Evolutionary conservation across 2,113 vertebrate species (phyloP).

Genomic region (Thryonomys swinderianus): DNA sequence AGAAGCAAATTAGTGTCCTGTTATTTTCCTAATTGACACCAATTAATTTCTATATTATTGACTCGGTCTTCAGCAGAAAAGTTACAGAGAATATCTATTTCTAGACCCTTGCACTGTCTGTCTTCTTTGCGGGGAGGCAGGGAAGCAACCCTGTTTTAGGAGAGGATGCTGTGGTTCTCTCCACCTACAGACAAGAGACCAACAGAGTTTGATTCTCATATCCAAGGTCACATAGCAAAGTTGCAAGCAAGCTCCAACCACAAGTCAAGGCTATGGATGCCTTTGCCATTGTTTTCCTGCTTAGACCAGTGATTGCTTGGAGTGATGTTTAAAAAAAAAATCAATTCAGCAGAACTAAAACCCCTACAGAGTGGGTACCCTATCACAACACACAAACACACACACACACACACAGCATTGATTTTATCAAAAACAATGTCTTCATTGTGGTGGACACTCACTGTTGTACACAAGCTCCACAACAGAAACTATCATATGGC

Average conservation of each 20-base stretch:
- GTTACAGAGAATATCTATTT: not conserved
- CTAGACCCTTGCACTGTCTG: not conserved
- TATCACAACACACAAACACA: not conserved
- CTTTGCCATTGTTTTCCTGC: conserved; percentile 48
- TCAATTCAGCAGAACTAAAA: conserved; percentile 61
- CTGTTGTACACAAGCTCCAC: not conserved
- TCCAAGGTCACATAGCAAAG: conserved; percentile 48
- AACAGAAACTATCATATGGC: not conserved
- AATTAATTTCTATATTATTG: conserved; percentile 5
- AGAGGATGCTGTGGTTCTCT: conserved; percentile 4
- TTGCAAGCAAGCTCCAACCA: conserved; percentile 49
- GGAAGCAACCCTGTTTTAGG: not conserved
- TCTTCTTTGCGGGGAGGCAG: not conserved
- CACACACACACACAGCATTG: not conserved
- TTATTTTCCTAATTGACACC: conserved; percentile 19
- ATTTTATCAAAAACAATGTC: conserved; percentile 54
- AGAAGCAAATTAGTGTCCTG: conserved; percentile 36
- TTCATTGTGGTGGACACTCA: conserved; percentile 15
- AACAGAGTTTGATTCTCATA: conserved; percentile 35
- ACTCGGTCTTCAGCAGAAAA: not conserved
- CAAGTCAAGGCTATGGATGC: conserved; percentile 30
- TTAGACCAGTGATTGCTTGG: conserved; percentile 14
- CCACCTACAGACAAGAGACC: not conserved
- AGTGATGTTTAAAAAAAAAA: conserved; percentile 44
- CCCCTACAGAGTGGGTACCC: conserved; percentile 1